Evolutionary conservation across 2,888 invertebrate species (phyloP), one percentile per base, ranked within the genome.

Genomic region (Syrphus vitripennis): DNA sequence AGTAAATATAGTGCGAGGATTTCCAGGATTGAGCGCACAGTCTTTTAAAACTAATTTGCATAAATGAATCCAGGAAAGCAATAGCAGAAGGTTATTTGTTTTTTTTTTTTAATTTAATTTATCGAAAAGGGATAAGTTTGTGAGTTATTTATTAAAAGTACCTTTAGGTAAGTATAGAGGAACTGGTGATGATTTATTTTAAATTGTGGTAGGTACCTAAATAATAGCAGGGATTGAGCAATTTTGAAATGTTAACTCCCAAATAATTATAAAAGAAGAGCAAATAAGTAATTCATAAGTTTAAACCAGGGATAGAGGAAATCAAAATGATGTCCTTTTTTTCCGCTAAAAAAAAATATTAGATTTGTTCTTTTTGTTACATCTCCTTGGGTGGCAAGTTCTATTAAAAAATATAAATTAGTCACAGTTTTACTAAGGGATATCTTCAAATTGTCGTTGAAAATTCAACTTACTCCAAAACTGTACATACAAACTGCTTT

Each of bases 51-150:
- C 77, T 82, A 77, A 86, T 86, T 86, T 86, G 86, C 86, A 86
- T 86, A n/a, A n/a, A 78, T 78, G 74, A 86, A 74, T 82, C 45
- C 19, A 31, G 53, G 67, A 50, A 82, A 78, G 82, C 82, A 82
- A 82, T 86, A 74, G 34, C 72, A 77, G 55, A 69, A 40, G 74
- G 77, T 70, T 76, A n/a, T n/a, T n/a, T n/a, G n/a, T n/a, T n/a
- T n/a, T n/a, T 29, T 7, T 1, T n/a, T 61, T 24, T 61, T 37
- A n/a, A 10, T 72, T 65, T 65, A 82, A 82, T 86, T 86, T 82
- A 86, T 86, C 50, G 74, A 34, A 53, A 19, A 31, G 67, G 71
- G 81, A 67, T 72, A 45, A 53, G 34, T 24, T 34, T n/a, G n/a
- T n/a, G 2, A 29, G 53, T 37, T 50, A 67, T 55, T 34, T 40